A percentile compares a stretch with the other conserved stretches of the same genome.
Evolutionary conservation across 2,797 vertebrate genomes (phyloP).

Genomic region (Tenualosa ilisha): DNA sequence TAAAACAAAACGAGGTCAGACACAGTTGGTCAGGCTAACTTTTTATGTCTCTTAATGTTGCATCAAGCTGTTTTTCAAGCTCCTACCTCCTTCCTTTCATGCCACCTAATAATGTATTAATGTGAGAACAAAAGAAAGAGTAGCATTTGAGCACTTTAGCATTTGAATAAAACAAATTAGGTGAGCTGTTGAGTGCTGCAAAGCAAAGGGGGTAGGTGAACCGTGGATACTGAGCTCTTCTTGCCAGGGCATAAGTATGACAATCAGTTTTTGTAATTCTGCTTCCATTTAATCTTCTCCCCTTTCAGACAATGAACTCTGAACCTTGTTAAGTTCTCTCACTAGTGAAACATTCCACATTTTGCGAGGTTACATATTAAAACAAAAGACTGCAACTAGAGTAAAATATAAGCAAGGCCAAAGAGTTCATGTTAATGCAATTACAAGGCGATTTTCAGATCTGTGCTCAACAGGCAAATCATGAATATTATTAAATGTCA

Average conservation of each 20-base stretch:
- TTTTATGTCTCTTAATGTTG: too few species aligned
- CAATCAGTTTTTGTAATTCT: background rate
- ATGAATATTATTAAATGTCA: too few species aligned
- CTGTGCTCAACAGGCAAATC: too few species aligned
- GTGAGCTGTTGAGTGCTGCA: background rate
- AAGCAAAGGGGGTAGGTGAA: background rate
- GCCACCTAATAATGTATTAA: background rate
- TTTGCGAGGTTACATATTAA: background rate
- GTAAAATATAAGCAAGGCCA: too few species aligned
- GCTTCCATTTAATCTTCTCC: background rate
- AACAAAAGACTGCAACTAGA: background rate
- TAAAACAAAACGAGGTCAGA: too few species aligned
- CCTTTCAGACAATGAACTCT: background rate
- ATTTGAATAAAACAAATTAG: constrained; percentile 7
- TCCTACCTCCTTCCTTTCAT: too few species aligned
- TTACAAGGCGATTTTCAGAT: too few species aligned
- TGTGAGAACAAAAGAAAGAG: background rate
- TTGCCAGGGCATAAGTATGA: background rate
- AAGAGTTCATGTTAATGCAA: too few species aligned
- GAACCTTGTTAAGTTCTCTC: background rate
- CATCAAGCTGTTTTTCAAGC: too few species aligned
- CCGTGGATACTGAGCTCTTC: background rate
- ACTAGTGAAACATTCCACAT: background rate
- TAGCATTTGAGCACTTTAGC: background rate
- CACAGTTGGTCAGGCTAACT: too few species aligned